A percentile compares a stretch with the other conserved stretches of the same genome.
Conservation (phyloP, 2,888 invertebrate species). For the Hybos culiciformis region DNA sequence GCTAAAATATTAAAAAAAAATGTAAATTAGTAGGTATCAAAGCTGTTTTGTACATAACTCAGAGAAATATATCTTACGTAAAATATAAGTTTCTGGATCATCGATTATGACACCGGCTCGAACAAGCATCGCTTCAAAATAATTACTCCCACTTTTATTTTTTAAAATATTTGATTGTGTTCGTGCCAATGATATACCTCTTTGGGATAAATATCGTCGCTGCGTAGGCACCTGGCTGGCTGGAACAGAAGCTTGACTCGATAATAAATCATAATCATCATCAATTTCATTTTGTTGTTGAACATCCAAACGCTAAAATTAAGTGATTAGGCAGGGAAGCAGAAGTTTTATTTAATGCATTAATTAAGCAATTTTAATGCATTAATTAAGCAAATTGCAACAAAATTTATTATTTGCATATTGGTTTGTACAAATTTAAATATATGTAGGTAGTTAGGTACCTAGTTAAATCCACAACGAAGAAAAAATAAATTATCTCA, state of each 20-base stretch:
- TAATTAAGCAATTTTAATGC: too few relatives aligned
- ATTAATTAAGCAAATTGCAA: too few relatives aligned
- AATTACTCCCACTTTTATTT: conserved; percentile 25
- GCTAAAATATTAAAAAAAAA: conserved; percentile 15
- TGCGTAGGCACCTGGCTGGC: conserved; percentile 33
- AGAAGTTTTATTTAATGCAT: too few relatives aligned
- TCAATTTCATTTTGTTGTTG: background rate
- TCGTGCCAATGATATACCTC: conserved; percentile 25
- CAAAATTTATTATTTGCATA: too few relatives aligned
- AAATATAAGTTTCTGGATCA: conserved; percentile 25
- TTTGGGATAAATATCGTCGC: conserved; percentile 30
- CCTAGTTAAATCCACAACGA: too few relatives aligned
- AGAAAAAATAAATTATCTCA: too few relatives aligned
- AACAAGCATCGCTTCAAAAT: conserved; percentile 29
- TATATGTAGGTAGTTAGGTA: too few relatives aligned
- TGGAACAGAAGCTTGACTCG: conserved; percentile 17
- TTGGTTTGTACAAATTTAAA: too few relatives aligned
- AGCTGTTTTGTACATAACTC: background rate
- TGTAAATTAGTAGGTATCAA: background rate
- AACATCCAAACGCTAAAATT: background rate
- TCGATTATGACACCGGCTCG: conserved; percentile 29
- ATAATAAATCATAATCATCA: background rate
- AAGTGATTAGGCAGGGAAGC: too few relatives aligned
- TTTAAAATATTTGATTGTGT: conserved; percentile 25
- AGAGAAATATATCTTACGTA: conserved; percentile 16